Evolutionary conservation across 2,888 invertebrate species (phyloP).

Genomic region (Athalia cordata): DNA sequence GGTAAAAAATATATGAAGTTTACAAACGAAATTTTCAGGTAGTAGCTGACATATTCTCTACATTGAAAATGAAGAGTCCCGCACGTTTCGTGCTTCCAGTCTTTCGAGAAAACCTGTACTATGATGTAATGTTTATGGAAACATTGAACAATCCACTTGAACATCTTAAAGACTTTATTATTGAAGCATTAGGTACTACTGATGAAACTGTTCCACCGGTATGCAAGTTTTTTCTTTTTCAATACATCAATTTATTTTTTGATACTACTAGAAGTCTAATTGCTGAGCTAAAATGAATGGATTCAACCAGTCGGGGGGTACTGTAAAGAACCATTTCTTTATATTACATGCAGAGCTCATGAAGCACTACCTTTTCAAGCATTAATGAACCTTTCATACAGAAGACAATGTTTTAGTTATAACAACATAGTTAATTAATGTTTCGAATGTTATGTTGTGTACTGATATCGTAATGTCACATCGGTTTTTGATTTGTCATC

Average conservation of each 20-base stretch:
- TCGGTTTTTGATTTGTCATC: neutral
- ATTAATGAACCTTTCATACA: no score
- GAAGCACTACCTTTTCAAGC: no score
- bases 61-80: constrained; percentile 82
- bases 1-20: neutral
- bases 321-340: neutral
- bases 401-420: no score
- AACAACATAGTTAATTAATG: no score
- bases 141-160: constrained; percentile 86
- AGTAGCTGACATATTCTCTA: constrained; percentile 86
- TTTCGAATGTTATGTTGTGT: no score
- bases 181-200: constrained; percentile 79
- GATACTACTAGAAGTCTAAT: no score
- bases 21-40: constrained; percentile 75
- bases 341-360: neutral
- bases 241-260: neutral
- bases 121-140: constrained; percentile 95
- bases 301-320: neutral
- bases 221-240: constrained; percentile 47
- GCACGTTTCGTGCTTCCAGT: constrained; percentile 89
- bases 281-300: no score
- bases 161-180: constrained; percentile 86
- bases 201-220: constrained; percentile 67
- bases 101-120: constrained; percentile 94
- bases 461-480: no score